Percentiles rank a stretch among this genome's conserved stretches.
Conservation (phyloP, 2,797 vertebrate genomes). For the Cheirogaleus major region DNA sequence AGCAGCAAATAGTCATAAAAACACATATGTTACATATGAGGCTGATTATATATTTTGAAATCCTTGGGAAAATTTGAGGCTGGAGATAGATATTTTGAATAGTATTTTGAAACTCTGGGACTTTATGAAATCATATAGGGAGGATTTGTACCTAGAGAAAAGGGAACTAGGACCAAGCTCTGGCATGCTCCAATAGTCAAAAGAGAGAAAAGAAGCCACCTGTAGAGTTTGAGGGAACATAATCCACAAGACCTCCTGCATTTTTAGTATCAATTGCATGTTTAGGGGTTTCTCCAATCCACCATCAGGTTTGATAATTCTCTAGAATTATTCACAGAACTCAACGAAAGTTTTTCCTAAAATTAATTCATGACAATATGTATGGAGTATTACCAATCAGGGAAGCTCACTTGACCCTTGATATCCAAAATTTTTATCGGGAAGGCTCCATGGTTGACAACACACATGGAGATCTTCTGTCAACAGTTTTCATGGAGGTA, state of each 20-base stretch:
- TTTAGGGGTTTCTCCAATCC: background rate
- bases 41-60: background rate
- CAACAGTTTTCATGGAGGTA: background rate
- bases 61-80: background rate
- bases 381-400: background rate
- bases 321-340: background rate
- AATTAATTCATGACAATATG: background rate
- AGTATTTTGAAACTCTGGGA: background rate
- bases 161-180: background rate
- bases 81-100: background rate
- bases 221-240: background rate
- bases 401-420: background rate
- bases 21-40: background rate
- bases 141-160: background rate
- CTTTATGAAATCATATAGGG: background rate
- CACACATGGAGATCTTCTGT: background rate
- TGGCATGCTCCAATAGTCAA: background rate
- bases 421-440: background rate
- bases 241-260: background rate
- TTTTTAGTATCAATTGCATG: background rate
- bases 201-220: background rate
- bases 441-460: background rate
- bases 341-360: background rate
- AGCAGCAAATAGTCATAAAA: background rate
- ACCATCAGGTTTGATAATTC: background rate